Evolutionary conservation across 2,888 invertebrate genomes (phyloP).

Genomic region (Drosophila subsilvestris): DNA sequence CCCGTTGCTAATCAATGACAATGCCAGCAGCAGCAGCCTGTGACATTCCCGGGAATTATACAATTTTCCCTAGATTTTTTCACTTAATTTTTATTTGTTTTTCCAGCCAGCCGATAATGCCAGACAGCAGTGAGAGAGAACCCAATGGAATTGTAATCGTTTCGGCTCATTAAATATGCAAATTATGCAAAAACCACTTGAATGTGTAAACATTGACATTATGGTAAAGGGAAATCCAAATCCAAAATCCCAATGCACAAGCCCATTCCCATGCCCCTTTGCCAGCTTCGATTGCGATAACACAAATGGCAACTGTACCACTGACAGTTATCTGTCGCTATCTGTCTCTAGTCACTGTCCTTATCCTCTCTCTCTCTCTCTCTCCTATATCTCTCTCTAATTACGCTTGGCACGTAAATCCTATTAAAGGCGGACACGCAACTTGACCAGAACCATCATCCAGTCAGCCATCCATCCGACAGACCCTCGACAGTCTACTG

Average conservation of each 20-base stretch:
- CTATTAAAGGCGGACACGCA: slow-evolving; percentile 66
- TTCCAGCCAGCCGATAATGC: slow-evolving; percentile 62
- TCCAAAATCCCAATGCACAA: not conserved
- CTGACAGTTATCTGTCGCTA: not conserved
- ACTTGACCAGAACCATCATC: slow-evolving; percentile 54
- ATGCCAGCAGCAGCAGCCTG: not conserved
- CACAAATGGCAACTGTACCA: slow-evolving; percentile 35
- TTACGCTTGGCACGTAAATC: slow-evolving; percentile 69
- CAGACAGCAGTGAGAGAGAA: slow-evolving; percentile 32
- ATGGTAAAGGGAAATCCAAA: slow-evolving; percentile 1
- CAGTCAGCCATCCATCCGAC: slow-evolving; percentile 25
- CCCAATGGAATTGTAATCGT: slow-evolving; percentile 41
- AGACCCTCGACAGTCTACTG: slow-evolving; percentile 40
- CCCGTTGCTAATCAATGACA: slow-evolving; percentile 62
- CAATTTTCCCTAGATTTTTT: slow-evolving; percentile 67
- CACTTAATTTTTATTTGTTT: slow-evolving; percentile 79
- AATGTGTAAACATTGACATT: slow-evolving; percentile 74
- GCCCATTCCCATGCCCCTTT: not conserved
- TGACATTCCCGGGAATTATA: not conserved
- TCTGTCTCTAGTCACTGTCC: too few species aligned
- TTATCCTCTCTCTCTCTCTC: not conserved
- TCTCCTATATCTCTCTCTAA: slow-evolving; percentile 29
- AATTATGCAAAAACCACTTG: slow-evolving; percentile 74
- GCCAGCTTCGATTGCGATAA: slow-evolving; percentile 40
- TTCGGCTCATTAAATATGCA: slow-evolving; percentile 70